Evolutionary conservation across 2,113 vertebrate species (phyloP).

Genomic region (Chrysemys picta): DNA sequence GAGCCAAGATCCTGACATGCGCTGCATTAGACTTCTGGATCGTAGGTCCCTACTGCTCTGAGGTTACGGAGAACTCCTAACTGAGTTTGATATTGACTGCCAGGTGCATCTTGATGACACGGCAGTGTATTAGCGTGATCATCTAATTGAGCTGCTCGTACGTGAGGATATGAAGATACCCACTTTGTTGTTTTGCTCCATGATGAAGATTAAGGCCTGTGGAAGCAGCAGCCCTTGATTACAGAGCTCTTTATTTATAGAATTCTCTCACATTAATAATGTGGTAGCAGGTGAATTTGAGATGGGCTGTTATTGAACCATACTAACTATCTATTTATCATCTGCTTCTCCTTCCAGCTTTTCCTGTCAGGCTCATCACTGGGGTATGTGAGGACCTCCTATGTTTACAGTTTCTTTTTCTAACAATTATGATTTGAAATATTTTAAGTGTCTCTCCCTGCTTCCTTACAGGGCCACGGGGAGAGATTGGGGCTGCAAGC

Average conservation of each 20-base stretch:
- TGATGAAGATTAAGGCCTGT: conserved; percentile 38
- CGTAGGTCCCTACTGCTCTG: neutral
- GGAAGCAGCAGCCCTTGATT: conserved; percentile 22
- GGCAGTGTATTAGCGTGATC: conserved; percentile 6
- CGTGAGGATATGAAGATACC: neutral
- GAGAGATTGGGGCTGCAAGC: neutral
- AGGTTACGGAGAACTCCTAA: conserved; percentile 10
- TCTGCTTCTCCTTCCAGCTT: neutral
- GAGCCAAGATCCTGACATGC: neutral
- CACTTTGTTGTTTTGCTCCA: neutral
- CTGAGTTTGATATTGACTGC: conserved; percentile 27
- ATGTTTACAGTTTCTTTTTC: neutral
- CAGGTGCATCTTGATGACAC: conserved; percentile 26
- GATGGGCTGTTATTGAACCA: neutral
- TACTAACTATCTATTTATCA: neutral
- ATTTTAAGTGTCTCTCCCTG: neutral
- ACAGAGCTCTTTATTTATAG: conserved; percentile 23
- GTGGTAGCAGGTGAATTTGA: conserved; percentile 9
- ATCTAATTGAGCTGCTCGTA: conserved; percentile 35
- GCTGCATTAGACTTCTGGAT: conserved; percentile 27
- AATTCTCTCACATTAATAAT: neutral
- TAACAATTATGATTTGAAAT: neutral
- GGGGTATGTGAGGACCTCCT: neutral
- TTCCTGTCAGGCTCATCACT: neutral
- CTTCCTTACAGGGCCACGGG: neutral